phyloP scores from a whole-genome alignment of 2,888 invertebrate species.

The Drosophila mimica region DNA sequence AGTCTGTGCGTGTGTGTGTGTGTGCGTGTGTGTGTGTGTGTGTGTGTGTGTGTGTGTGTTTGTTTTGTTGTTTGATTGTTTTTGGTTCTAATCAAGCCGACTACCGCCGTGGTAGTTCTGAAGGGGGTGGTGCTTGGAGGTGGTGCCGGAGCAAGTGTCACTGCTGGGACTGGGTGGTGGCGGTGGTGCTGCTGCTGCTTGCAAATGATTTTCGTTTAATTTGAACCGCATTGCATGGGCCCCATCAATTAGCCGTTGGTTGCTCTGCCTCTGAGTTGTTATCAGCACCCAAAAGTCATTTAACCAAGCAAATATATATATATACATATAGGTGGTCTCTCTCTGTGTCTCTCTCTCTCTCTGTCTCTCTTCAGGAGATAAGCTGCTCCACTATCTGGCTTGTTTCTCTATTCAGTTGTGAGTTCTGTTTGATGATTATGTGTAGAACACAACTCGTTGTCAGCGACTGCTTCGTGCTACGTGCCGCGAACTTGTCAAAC shows the following conservation, averaged over 20 bases:
- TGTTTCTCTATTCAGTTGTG: conserved; percentile 24
- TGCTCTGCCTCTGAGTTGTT: conserved; percentile 39
- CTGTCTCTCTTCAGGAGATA: conserved; percentile 48
- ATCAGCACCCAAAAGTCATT: conserved; percentile 74
- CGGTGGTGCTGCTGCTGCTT: conserved; percentile 50
- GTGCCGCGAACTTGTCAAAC: conserved; percentile 76
- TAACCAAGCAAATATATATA: conserved; percentile 47
- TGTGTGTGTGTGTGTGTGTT: background rate
- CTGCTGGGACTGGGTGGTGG: background rate
- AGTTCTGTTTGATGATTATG: conserved; percentile 67
- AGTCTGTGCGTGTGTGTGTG: conserved; percentile 76
- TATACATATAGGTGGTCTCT: conserved; percentile 7
- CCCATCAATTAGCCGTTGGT: conserved; percentile 50
- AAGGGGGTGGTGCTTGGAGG: conserved; percentile 10
- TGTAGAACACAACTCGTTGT: conserved; percentile 73
- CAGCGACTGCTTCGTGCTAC: conserved; percentile 72
- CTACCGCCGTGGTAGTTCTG: conserved; percentile 79
- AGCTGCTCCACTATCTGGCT: conserved; percentile 60
- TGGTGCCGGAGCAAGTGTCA: conserved; percentile 19
- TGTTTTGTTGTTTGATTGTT: conserved; percentile 83
- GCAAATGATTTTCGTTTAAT: conserved; percentile 80
- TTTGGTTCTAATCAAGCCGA: conserved; percentile 81
- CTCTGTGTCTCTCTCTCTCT: conserved; percentile 12
- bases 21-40: conserved; percentile 18
- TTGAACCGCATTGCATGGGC: conserved; percentile 62